These are phyloP conservation scores for Drosophila austrosaltans DNA, from an alignment of 2,888 invertebrate species.

Conservation along the genomic window DNA sequence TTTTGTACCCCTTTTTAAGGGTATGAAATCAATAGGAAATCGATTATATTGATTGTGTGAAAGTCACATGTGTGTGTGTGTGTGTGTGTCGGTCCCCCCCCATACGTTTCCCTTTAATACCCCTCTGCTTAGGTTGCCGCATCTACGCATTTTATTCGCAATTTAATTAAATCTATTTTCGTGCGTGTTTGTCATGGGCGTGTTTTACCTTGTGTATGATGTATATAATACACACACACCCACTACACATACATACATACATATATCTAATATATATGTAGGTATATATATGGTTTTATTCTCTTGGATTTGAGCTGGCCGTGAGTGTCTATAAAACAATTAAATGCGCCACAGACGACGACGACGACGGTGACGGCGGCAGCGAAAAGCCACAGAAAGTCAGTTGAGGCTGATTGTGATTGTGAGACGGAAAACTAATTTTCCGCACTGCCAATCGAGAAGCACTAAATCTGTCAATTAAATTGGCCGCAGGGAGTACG, in stretches of 20 bases:
- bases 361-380: slow-evolving; percentile 16
- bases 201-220: slow-evolving; percentile 52
- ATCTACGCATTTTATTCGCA: slow-evolving; percentile 66
- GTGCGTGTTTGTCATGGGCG: slow-evolving; percentile 72
- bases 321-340: slow-evolving; percentile 76
- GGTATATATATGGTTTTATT: slow-evolving; percentile 1
- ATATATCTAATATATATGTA: slow-evolving; percentile 13
- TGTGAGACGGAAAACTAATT: slow-evolving; percentile 79
- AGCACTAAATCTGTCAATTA: slow-evolving; percentile 82
- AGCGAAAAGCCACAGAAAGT: slow-evolving; percentile 58
- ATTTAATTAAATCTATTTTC: slow-evolving; percentile 77
- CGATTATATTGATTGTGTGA: slow-evolving; percentile 67
- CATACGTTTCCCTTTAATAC: background rate
- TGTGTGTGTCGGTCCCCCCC: background rate
- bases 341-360: slow-evolving; percentile 58
- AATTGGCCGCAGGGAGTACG: slow-evolving; percentile 81
- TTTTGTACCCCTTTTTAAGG: slow-evolving; percentile 5
- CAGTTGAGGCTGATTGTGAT: slow-evolving; percentile 46
- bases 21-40: slow-evolving; percentile 60
- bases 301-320: slow-evolving; percentile 36
- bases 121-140: background rate
- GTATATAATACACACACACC: slow-evolving; percentile 27
- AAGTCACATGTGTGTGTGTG: slow-evolving; percentile 25
- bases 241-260: background rate
- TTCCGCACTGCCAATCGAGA: slow-evolving; percentile 81